A percentile compares a stretch with the other conserved stretches of the same genome.
Evolutionary conservation across 1,140 invertebrate genomes (phyloP).

Genomic region (Orius insidiosus): DNA sequence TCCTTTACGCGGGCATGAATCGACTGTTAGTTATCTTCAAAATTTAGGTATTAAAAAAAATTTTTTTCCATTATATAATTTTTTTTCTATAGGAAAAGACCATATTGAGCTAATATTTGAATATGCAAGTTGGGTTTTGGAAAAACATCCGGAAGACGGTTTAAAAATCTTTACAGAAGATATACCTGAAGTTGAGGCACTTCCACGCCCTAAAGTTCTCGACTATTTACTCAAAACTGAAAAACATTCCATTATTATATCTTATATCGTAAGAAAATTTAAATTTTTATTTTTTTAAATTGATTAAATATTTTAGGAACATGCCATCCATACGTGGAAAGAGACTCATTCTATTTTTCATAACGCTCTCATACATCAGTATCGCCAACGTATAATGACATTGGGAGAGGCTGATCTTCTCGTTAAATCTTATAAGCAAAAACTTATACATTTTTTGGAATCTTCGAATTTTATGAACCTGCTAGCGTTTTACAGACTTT

Average conservation of each 20-base stretch:
- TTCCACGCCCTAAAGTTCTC: constrained; percentile 74
- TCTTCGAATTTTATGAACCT: constrained; percentile 68
- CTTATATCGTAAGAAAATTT: constrained; percentile 49
- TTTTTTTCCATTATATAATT: constrained; percentile 14
- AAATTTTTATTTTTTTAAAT: neutral
- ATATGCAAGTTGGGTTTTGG: constrained; percentile 85
- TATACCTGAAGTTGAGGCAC: constrained; percentile 65
- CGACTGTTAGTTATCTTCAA: constrained; percentile 83
- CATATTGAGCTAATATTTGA: constrained; percentile 84
- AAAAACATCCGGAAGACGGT: constrained; percentile 72
- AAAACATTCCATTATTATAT: constrained; percentile 55
- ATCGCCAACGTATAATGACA: constrained; percentile 45
- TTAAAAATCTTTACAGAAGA: constrained; percentile 91
- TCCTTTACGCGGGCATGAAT: constrained; percentile 57
- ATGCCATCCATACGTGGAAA: constrained; percentile 77
- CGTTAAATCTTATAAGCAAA: constrained; percentile 45
- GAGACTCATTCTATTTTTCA: constrained; percentile 77
- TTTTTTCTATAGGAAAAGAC: constrained; percentile 45
- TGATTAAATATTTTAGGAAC: constrained; percentile 41
- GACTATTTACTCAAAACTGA: constrained; percentile 74
- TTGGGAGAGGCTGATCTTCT: constrained; percentile 40
- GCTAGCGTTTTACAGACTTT: constrained; percentile 79
- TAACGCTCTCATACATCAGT: constrained; percentile 75
- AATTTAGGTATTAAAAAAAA: constrained; percentile 42
- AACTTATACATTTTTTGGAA: constrained; percentile 69